Conservation (phyloP, 2,888 invertebrate species). For the Chironomus tentans region DNA sequence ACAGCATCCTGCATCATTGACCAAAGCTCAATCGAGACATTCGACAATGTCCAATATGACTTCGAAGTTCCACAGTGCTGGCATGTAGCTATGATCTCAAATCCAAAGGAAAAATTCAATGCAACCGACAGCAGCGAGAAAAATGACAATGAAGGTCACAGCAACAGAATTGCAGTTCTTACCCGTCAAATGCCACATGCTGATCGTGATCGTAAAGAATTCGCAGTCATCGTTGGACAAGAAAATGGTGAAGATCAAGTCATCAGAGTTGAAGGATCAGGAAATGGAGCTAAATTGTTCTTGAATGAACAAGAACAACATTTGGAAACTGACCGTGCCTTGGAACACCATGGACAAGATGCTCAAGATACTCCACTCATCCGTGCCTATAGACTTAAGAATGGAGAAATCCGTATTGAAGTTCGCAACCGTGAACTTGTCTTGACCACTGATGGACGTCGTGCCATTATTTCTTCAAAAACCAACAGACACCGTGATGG, state of each 20-base stretch:
- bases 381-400: slow-evolving; percentile 43
- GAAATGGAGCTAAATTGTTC: slow-evolving; percentile 35
- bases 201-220: slow-evolving; percentile 37
- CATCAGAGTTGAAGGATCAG: slow-evolving; percentile 30
- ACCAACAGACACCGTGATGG: slow-evolving; percentile 45
- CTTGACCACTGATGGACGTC: slow-evolving; percentile 51
- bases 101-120: slow-evolving; percentile 22
- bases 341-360: slow-evolving; percentile 41
- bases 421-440: slow-evolving; percentile 45
- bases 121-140: neutral
- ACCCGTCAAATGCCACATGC: slow-evolving; percentile 38
- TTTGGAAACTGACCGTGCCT: slow-evolving; percentile 36
- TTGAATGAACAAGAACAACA: slow-evolving; percentile 39
- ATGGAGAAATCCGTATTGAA: slow-evolving; percentile 48
- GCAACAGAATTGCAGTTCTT: slow-evolving; percentile 30
- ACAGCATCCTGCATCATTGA: slow-evolving; percentile 56
- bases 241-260: slow-evolving; percentile 35
- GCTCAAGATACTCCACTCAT: slow-evolving; percentile 38
- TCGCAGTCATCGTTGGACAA: slow-evolving; percentile 42
- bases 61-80: slow-evolving; percentile 47
- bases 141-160: slow-evolving; percentile 30
- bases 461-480: slow-evolving; percentile 42
- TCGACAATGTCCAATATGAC: slow-evolving; percentile 54
- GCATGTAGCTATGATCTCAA: slow-evolving; percentile 52
- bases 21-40: slow-evolving; percentile 49